Conservation (phyloP, 2,888 invertebrate species). For the Eristalis intricaria region DNA sequence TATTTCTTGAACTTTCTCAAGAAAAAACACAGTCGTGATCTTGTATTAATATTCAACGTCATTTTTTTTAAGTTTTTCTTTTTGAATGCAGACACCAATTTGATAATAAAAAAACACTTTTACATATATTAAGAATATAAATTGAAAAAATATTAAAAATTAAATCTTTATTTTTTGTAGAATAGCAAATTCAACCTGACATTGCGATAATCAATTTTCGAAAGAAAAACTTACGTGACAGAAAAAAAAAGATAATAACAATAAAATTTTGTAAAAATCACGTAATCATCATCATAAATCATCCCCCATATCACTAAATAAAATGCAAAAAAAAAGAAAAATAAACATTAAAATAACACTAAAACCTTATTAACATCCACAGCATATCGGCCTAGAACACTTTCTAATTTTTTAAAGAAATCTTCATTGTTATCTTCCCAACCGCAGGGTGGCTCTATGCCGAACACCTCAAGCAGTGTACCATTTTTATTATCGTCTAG, state of each 20-base stretch:
- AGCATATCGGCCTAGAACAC: conserved; percentile 57
- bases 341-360: background rate
- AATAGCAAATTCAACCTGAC: background rate
- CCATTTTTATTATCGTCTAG: conserved; percentile 91
- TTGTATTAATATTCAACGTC: too few species aligned
- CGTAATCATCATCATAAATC: conserved; percentile 67
- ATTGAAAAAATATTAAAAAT: too few species aligned
- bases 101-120: too few species aligned
- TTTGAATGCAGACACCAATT: too few species aligned
- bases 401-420: conserved; percentile 81
- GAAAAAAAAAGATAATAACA: background rate
- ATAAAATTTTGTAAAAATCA: conserved; percentile 32
- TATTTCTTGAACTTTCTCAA: too few species aligned
- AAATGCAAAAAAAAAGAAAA: background rate
- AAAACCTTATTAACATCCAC: background rate
- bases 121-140: too few species aligned
- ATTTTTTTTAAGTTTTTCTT: too few species aligned
- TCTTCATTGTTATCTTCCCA: conserved; percentile 82
- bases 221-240: background rate
- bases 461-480: conserved; percentile 93
- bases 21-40: too few species aligned
- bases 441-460: conserved; percentile 92
- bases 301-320: conserved; percentile 12
- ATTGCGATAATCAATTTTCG: conserved; percentile 44
- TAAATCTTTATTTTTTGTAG: background rate